Base-by-base conservation (phyloP, 2,113 vertebrate species). In the Ceyx cyanopectus region DNA sequence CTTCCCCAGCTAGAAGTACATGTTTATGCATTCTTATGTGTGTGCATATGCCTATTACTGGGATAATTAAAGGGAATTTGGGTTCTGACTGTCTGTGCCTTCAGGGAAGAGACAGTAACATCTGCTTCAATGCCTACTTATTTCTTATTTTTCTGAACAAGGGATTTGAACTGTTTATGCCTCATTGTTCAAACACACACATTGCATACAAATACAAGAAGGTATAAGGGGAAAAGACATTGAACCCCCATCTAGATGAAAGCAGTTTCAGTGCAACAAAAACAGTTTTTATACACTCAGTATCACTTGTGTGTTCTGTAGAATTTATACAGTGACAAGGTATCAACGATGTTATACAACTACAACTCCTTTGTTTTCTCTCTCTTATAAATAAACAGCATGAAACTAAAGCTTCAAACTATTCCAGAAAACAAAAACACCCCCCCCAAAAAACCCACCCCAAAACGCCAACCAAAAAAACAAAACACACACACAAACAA, bases 171-270 rank as follows among this genome's bases (percentile, higher is more conserved):
- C 50, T 93, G 83, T 96, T 91, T 95, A 86, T 89, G 87, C 88
- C 96, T 89, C 90, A 72, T 68, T 90, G 94, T 94, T 95, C 84
- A 95, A 89, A 93, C 74, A 78, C 76, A 69, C 23, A 46, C 24
- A 66, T 27, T 92, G 83, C 95, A 89, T 79, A 92, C 75, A 94
- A 94, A 94, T 86, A 94, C 13, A 93, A 92, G 62, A 91, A 93
- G 54, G 56, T 37, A 11, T 53, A 89, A 83, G 6, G 6, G 3
- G 46, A 92, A 94, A 73, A 87, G 92, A 91, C 74, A 93, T 1
- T 61, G 83, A 96, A 95, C 93, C 40, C 95, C 95, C 94, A 94
- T 53, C 7, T 75, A 97, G 96, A 97, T 97, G 94, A 97, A 97
- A 97, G 95, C 1, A 5, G 87, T 86, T 95, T 96, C 81, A 72